These are phyloP conservation scores for Helicoverpa armigera DNA, from an alignment of 1,140 invertebrate species.

Conservation along the genomic window DNA sequence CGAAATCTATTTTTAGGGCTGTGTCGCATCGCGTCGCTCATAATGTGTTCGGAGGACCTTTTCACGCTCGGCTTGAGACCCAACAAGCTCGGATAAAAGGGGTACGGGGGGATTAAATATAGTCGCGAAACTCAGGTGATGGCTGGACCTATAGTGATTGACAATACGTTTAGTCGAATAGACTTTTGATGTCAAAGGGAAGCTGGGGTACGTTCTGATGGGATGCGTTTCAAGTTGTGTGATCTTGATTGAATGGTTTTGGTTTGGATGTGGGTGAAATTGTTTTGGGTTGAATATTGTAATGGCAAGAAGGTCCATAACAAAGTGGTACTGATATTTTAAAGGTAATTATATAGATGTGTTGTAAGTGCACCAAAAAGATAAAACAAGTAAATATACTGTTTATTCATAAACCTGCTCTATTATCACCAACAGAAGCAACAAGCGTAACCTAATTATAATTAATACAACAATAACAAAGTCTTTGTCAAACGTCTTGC, in stretches of 20 bases:
- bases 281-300: background rate
- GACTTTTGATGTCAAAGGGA: slow-evolving; percentile 41
- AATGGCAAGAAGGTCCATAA: too few species aligned
- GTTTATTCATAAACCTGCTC: background rate
- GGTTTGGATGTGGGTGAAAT: background rate
- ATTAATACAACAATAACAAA: slow-evolving; percentile 20
- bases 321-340: too few species aligned
- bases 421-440: background rate
- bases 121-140: slow-evolving; percentile 67
- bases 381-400: too few species aligned
- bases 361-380: too few species aligned
- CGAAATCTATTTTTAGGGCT: slow-evolving; percentile 66
- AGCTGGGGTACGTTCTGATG: background rate
- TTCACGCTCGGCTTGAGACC: slow-evolving; percentile 68
- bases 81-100: slow-evolving; percentile 63
- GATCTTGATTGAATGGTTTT: background rate
- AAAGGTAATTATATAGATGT: too few species aligned
- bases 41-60: slow-evolving; percentile 52
- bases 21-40: slow-evolving; percentile 53
- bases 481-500: slow-evolving; percentile 32
- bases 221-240: background rate
- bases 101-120: slow-evolving; percentile 62
- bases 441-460: background rate
- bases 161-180: slow-evolving; percentile 47
- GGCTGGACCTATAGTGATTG: slow-evolving; percentile 41